Conservation (phyloP, 2,113 vertebrate genomes). For the Cygnus buccinator region DNA sequence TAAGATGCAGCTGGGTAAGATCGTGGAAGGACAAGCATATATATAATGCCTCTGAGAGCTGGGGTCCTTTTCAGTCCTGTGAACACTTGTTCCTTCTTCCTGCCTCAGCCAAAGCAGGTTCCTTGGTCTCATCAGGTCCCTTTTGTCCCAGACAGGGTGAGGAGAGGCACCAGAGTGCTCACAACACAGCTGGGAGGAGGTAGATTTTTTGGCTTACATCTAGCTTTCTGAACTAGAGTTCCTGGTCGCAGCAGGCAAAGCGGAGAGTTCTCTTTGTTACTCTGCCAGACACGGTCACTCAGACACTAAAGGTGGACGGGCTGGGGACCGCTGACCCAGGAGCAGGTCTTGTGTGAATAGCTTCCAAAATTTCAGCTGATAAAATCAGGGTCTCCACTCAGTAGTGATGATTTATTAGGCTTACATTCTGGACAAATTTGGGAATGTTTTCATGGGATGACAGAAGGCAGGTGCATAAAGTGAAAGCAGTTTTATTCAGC, state of each 20-base stretch:
- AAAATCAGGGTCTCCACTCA: neutral
- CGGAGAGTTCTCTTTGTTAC: neutral
- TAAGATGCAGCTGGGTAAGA: neutral
- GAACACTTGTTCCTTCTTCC: neutral
- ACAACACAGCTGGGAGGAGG: neutral
- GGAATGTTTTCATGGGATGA: neutral
- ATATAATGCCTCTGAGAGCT: neutral
- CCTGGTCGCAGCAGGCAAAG: fast-evolving
- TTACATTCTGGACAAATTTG: neutral
- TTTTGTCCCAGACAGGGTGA: neutral
- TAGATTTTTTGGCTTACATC: fast-evolving
- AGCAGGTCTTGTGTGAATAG: neutral
- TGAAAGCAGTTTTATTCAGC: neutral
- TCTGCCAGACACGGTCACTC: fast-evolving
- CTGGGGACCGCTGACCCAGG: fast-evolving
- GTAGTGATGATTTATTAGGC: neutral
- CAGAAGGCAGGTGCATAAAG: neutral
- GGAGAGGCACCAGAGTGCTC: fast-evolving
- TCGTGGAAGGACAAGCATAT: neutral
- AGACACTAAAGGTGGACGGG: neutral
- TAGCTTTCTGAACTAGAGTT: neutral
- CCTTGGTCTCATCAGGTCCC: neutral
- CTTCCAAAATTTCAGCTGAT: neutral
- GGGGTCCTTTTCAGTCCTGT: neutral
- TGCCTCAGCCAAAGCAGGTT: neutral